Base-by-base conservation (phyloP, 1,140 invertebrate species). In the Diorhabda carinulata region DNA sequence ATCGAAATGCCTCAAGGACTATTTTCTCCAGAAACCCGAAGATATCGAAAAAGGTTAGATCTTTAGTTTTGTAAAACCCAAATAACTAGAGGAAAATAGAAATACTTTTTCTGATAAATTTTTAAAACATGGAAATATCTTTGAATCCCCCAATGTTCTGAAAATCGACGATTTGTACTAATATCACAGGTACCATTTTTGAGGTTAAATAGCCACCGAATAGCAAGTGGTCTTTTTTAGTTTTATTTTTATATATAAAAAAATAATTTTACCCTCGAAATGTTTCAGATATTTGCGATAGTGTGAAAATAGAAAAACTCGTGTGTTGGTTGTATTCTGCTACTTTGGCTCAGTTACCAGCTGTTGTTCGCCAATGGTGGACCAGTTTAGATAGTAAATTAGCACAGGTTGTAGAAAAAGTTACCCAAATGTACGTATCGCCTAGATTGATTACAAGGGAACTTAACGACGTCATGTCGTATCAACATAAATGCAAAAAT, bases 291-390 rank as follows among this genome's bases (percentile, higher is more conserved):
- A 68, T 64, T 58, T 73, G 64, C 67, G 66, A 67, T 0, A 70
- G 73, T 64, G 76, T 80, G 56, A 74, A 75, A 44, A 74, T 91
- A 5, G 83, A 89, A 70, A 83, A 87, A 62, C 81, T 92, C 66
- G 86, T 87, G 3, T 92, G 91, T 77, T 87, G 86, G 81, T 77
- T 92, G 43, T 91, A 91, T 76, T 82, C 84, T 7, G 84, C 86
- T 67, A 81, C 87, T 61, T 78, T 94, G 44, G 83, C 86, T 56
- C 85, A 86, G 73, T 81, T 94, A 72, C 92, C 92, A n/a, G 92
- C 91, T 47, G 83, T 92, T 61, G 89, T 92, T 3, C 85, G 94
- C 25, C 87, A 90, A 75, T 97, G 94, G 94, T 95, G 91, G 88
- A 87, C 87, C 65, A 85, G 87, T 57, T 79, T 84, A 3, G 91